These are phyloP conservation scores for Mormyrus hasselquistii DNA, from an alignment of 2,797 vertebrate genomes.

Conservation along the genomic window DNA sequence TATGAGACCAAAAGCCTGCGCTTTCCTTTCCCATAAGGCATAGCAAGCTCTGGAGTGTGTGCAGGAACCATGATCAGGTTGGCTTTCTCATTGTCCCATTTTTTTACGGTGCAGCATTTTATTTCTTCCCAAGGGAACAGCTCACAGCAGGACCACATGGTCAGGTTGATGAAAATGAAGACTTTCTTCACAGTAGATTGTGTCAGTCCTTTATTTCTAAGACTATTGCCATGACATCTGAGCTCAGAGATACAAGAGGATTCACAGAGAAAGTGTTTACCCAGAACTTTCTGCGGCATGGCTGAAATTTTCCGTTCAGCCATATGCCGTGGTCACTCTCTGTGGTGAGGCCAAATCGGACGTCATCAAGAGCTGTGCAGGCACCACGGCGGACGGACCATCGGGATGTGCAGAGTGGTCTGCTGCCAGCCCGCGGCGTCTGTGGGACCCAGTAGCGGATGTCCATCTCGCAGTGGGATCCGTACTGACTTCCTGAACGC, in stretches of 20 bases:
- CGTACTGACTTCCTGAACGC: neutral
- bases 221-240: neutral
- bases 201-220: neutral
- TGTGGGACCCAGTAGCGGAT: neutral
- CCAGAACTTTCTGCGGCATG: neutral
- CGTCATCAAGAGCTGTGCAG: neutral
- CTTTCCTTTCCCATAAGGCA: neutral
- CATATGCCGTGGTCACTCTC: neutral
- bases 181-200: neutral
- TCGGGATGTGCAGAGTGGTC: neutral
- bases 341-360: neutral
- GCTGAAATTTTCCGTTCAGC: neutral
- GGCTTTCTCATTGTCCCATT: neutral
- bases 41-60: neutral
- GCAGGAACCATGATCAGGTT: neutral
- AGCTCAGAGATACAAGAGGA: neutral
- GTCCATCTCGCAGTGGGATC: neutral
- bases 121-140: neutral
- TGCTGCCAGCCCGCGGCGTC: neutral
- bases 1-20: neutral
- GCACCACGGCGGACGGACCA: neutral
- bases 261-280: neutral
- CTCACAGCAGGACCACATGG: neutral
- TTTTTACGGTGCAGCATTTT: neutral
- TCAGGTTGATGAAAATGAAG: neutral